These are phyloP conservation scores for Malurus melanocephalus DNA, from an alignment of 2,113 vertebrate genomes.

Conservation along the genomic window DNA sequence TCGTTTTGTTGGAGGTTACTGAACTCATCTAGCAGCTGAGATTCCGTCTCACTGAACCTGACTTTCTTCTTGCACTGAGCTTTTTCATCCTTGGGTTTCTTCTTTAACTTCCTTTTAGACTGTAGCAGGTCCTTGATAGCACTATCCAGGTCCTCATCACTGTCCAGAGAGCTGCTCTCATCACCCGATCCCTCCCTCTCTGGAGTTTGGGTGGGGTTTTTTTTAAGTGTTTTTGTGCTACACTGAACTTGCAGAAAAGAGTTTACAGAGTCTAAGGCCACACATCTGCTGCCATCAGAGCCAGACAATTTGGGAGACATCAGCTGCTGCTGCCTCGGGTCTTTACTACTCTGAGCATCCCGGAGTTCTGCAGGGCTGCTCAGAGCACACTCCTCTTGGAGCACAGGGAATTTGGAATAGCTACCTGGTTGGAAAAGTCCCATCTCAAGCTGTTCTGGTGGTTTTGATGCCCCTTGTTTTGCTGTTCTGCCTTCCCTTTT, in stretches of 20 bases:
- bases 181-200: slow-evolving; percentile 71
- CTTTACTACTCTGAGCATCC: background rate
- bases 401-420: background rate
- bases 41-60: slow-evolving; percentile 65
- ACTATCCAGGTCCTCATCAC: slow-evolving; percentile 90
- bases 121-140: slow-evolving; percentile 92
- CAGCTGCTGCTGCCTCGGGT: background rate
- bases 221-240: background rate
- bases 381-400: background rate
- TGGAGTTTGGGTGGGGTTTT: background rate
- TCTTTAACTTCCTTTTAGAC: slow-evolving; percentile 88
- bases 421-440: slow-evolving; percentile 12
- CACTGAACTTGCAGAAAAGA: background rate
- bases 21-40: background rate
- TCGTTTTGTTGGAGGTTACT: slow-evolving; percentile 2
- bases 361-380: background rate
- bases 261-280: background rate
- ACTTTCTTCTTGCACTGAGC: slow-evolving; percentile 72
- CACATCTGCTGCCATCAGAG: background rate
- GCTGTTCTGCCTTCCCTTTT: slow-evolving; percentile 33
- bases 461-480: background rate
- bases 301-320: background rate
- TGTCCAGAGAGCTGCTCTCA: slow-evolving; percentile 95
- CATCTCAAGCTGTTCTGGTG: background rate
- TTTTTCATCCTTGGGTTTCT: slow-evolving; percentile 77